These are phyloP conservation scores for Sphenopsis melanotis DNA, from an alignment of 2,797 vertebrate species.

Conservation along the genomic window DNA sequence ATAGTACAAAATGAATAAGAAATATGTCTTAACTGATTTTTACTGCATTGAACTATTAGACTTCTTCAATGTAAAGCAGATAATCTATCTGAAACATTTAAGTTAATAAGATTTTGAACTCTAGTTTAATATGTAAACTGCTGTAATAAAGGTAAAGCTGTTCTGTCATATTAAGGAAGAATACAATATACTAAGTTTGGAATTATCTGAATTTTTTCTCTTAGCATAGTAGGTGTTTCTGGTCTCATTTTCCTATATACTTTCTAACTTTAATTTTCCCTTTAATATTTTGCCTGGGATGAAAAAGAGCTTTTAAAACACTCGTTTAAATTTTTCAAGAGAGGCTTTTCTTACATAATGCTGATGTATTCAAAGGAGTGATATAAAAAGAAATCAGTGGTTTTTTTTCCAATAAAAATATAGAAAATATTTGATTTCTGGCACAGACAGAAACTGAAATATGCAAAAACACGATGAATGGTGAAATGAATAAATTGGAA, in stretches of 20 bases:
- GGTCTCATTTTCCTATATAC: not conserved
- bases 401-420: not conserved
- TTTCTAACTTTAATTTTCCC: not conserved
- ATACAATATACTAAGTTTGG: not conserved
- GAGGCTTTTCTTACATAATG: not conserved
- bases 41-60: conserved; percentile 19
- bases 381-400: not conserved
- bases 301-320: not conserved
- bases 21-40: conserved; percentile 45
- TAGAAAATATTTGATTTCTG: not conserved
- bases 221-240: not conserved
- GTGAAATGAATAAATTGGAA: not conserved
- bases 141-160: conserved; percentile 14
- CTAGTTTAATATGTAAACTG: not conserved
- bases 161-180: not conserved
- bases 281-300: not conserved
- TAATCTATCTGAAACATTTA: conserved; percentile 5
- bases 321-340: not conserved
- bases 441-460: not conserved
- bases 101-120: not conserved
- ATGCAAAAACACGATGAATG: not conserved
- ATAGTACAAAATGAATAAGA: conserved; percentile 35
- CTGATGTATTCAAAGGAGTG: not conserved
- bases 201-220: conserved; percentile 19
- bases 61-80: not conserved